phyloP scores from a whole-genome alignment of 2,888 invertebrate genomes.

The Caenorhabditis japonica region DNA sequence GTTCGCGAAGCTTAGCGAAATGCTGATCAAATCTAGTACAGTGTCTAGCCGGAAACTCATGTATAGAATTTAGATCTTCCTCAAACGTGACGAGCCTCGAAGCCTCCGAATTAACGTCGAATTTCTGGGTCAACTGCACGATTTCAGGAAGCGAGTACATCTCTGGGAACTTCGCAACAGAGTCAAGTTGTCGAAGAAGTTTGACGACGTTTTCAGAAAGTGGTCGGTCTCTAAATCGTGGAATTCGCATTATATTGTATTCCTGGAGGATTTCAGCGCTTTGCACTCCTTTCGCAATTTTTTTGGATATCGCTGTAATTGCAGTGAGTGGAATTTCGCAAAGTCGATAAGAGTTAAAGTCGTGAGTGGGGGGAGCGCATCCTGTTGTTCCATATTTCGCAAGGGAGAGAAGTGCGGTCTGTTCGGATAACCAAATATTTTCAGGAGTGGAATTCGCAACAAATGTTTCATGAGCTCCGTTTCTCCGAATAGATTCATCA shows the following conservation, averaged over 20 bases:
- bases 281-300: slow-evolving; percentile 20
- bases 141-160: slow-evolving; percentile 21
- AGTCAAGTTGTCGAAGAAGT: slow-evolving; percentile 11
- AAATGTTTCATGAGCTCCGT: background rate
- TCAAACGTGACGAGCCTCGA: slow-evolving; percentile 1
- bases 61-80: slow-evolving; percentile 3
- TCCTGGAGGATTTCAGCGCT: slow-evolving; percentile 39
- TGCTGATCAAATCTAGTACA: slow-evolving; percentile 86
- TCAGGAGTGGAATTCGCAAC: slow-evolving; percentile 7
- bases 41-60: slow-evolving; percentile 80
- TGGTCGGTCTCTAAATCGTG: slow-evolving; percentile 43
- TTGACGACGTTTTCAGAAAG: slow-evolving; percentile 18
- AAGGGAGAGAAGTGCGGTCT: slow-evolving; percentile 1
- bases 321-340: slow-evolving; percentile 38
- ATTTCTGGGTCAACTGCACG: slow-evolving; percentile 1
- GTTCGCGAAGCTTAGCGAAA: slow-evolving; percentile 52
- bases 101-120: slow-evolving; percentile 9
- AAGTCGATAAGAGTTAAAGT: slow-evolving; percentile 19
- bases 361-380: background rate
- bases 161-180: background rate
- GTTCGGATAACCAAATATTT: slow-evolving; percentile 13
- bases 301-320: slow-evolving; percentile 35
- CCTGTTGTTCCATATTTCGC: slow-evolving; percentile 15
- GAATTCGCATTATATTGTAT: slow-evolving; percentile 21
- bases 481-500: slow-evolving; percentile 14